phyloP scores from a whole-genome alignment of 1,140 invertebrate species.

The Pseudoatta argentina region DNA sequence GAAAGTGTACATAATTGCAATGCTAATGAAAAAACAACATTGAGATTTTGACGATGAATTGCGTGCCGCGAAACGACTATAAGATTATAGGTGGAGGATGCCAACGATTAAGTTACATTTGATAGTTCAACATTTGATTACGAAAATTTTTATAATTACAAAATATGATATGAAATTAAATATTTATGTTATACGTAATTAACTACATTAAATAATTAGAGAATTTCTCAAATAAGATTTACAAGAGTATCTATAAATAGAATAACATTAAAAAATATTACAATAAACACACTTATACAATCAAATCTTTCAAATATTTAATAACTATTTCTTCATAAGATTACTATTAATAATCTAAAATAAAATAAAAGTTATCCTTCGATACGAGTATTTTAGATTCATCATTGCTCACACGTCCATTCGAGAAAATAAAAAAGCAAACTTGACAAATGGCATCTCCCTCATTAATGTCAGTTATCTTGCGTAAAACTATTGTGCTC shows the following conservation, averaged over 20 bases:
- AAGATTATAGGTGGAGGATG: neutral
- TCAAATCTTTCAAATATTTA: neutral
- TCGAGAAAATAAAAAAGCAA: neutral
- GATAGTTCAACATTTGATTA: conserved; percentile 5
- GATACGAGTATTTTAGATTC: neutral
- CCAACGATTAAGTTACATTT: conserved; percentile 9
- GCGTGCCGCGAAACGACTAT: conserved; percentile 54
- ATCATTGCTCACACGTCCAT: neutral
- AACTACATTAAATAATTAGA: conserved; percentile 5
- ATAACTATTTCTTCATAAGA: neutral
- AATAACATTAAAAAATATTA: no score
- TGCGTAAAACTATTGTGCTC: neutral
- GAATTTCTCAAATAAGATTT: neutral
- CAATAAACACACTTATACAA: neutral
- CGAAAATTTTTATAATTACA: conserved; percentile 7
- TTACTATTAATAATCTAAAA: neutral
- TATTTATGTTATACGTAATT: no score
- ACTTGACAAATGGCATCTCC: neutral
- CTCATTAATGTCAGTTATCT: conserved; percentile 31
- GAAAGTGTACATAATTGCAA: conserved; percentile 74
- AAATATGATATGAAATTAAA: neutral
- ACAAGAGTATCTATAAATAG: neutral
- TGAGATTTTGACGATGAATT: conserved; percentile 26
- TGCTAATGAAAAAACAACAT: conserved; percentile 69
- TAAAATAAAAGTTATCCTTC: neutral